Conservation (phyloP, 2,888 invertebrate genomes). For the Syrphus vitripennis region DNA sequence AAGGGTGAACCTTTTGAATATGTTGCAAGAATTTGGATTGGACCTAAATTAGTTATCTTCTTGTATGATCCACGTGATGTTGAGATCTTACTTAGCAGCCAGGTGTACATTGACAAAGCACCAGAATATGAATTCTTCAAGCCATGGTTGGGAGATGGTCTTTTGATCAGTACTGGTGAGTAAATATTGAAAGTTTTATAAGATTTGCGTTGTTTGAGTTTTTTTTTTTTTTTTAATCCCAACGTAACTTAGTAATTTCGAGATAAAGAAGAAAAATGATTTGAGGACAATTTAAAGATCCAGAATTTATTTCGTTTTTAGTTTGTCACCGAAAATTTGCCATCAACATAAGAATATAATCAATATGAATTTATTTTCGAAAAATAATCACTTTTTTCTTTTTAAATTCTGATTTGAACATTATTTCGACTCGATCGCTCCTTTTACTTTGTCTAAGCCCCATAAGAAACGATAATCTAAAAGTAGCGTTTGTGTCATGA, state of each 20-base stretch:
- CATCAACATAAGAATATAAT: no score
- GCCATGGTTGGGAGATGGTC: slow-evolving; percentile 92
- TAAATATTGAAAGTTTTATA: slow-evolving; percentile 19
- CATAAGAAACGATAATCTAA: no score
- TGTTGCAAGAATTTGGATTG: slow-evolving; percentile 88
- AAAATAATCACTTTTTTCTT: no score
- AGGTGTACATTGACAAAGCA: slow-evolving; percentile 91
- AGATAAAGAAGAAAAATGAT: no score
- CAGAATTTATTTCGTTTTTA: no score
- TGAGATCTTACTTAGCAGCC: slow-evolving; percentile 89
- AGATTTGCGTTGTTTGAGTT: not conserved
- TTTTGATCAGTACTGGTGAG: slow-evolving; percentile 89
- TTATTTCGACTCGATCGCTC: no score
- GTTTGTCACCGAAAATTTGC: no score
- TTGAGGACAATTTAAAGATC: no score
- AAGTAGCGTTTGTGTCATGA: no score
- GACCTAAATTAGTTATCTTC: slow-evolving; percentile 88
- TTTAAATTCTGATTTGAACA: no score
- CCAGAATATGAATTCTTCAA: slow-evolving; percentile 90
- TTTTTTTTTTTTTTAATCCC: not conserved
- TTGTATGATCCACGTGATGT: slow-evolving; percentile 89
- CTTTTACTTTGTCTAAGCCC: no score
- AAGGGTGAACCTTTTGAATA: slow-evolving; percentile 82
- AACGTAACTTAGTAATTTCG: not conserved
- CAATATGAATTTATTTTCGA: no score